Base-by-base conservation (phyloP, 2,113 vertebrate genomes). In the Paradoxurus hermaphroditus region DNA sequence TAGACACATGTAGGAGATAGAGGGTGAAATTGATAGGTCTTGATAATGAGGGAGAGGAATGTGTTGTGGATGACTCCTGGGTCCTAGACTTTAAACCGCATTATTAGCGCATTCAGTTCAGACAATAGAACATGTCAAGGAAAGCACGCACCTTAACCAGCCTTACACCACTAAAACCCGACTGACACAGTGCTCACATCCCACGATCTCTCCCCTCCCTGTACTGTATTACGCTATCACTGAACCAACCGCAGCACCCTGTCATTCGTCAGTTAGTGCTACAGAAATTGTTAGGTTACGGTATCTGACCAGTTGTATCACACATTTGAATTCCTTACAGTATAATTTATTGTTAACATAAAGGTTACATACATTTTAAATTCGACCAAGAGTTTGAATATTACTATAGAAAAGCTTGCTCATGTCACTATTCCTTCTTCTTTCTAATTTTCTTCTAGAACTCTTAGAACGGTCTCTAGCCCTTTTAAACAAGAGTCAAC, bases 381-480 rank as follows among this genome's bases (percentile, higher is more conserved):
- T 83, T 59, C 53, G 59, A 79, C 72, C 2, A 82, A 85, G 36
- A 81, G 21, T 36, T 4, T 4, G 62, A 86, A 72, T 72, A n/a
- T 91, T 81, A 21, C 25, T 83, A 6, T 29, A 31, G 19, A 56
- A 62, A 84, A 83, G 8, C 4, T 94, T 86, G 34, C n/a, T 96
- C 3, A 63, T 59, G n/a, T 81, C 4, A 84, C 23, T 89, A 8
- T 67, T 90, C 7, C 19, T 51, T 96, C 72, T 92, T 44, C 53
- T 88, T 88, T 95, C 21, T 51, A 41, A 56, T 85, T 96, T 93
- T 72, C 65, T 97, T 96, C 70, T 98, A 99, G 99, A 99, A 73
- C 99, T 99, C 93, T 97, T 99, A 96, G 98, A 99, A 96, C 99
- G 98, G n/a, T 99, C 99, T 7, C 91, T 99, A 98, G 98, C 98